Conservation (phyloP, 2,113 vertebrate species). For the Festucalex cinctus region DNA sequence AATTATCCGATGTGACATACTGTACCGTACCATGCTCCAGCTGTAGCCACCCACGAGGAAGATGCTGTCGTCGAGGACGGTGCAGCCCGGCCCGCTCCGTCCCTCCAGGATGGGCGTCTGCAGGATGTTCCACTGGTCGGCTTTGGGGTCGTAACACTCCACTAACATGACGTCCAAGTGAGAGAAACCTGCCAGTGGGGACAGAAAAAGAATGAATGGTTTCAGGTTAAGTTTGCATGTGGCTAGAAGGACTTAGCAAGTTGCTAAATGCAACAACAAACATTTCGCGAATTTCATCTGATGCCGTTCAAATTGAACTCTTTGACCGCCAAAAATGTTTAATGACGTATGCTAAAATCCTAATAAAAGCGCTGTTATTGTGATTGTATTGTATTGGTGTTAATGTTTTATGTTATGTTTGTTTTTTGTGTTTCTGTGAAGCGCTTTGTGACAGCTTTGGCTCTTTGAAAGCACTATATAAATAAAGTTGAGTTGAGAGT, state of each 20-base stretch:
- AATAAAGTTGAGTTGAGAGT: no score
- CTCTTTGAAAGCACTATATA: no score
- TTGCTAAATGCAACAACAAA: neutral
- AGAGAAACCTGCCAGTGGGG: conserved; percentile 83
- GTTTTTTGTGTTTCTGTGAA: no score
- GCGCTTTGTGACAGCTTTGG: no score
- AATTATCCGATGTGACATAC: conserved; percentile 1
- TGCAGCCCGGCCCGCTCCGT: conserved; percentile 93
- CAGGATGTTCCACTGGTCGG: conserved; percentile 97
- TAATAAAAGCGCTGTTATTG: no score
- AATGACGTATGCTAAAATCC: no score
- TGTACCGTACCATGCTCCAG: conserved; percentile 90
- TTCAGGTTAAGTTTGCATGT: neutral
- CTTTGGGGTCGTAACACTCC: conserved; percentile 97
- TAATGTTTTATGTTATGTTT: no score
- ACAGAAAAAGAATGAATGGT: neutral
- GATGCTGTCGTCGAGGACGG: conserved; percentile 92
- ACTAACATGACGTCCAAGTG: conserved; percentile 98
- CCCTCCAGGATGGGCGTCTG: conserved; percentile 97
- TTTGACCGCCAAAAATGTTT: no score
- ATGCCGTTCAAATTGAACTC: no score
- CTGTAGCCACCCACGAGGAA: conserved; percentile 97
- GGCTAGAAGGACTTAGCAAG: neutral
- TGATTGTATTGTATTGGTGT: no score
- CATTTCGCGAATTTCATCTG: no score